These are phyloP conservation scores for Xenentodon cancila DNA, from an alignment of 2,797 vertebrate genomes.

Conservation along the genomic window DNA sequence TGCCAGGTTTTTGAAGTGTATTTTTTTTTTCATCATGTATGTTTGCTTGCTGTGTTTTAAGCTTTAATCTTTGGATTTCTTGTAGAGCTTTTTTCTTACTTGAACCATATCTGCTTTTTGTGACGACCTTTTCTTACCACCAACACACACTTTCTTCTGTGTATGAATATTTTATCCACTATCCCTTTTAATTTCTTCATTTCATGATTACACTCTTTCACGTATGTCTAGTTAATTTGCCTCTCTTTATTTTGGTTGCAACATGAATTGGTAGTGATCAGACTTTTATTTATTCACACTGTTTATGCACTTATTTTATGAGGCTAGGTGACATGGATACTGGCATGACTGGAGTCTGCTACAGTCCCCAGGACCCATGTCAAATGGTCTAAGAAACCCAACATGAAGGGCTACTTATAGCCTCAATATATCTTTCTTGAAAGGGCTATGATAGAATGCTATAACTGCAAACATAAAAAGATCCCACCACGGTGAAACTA, in stretches of 20 bases:
- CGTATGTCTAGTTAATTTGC: too few species aligned
- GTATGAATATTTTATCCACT: neutral
- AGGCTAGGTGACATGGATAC: slow-evolving; percentile 4
- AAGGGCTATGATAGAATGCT: neutral
- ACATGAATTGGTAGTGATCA: too few species aligned
- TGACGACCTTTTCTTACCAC: slow-evolving; percentile 10
- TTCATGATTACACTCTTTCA: too few species aligned
- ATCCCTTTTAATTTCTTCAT: neutral
- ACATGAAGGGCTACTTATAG: neutral
- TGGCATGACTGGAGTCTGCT: neutral
- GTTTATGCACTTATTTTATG: slow-evolving; percentile 27
- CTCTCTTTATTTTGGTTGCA: too few species aligned
- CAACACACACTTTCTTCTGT: neutral
- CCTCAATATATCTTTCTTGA: neutral
- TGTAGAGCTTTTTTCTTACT: neutral
- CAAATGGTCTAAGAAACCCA: slow-evolving; percentile 4
- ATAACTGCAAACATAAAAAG: slow-evolving; percentile 2
- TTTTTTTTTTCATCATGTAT: slow-evolving; percentile 2
- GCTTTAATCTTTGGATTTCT: slow-evolving; percentile 10
- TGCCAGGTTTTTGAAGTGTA: neutral
- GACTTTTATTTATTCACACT: too few species aligned
- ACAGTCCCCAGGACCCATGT: neutral
- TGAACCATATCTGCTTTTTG: slow-evolving; percentile 3
- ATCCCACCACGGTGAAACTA: neutral
- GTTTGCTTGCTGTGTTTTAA: slow-evolving; percentile 1